Evolutionary conservation across 92 coral and sea anemone genomes (phyloP).

Genomic region (Metridium senile): DNA sequence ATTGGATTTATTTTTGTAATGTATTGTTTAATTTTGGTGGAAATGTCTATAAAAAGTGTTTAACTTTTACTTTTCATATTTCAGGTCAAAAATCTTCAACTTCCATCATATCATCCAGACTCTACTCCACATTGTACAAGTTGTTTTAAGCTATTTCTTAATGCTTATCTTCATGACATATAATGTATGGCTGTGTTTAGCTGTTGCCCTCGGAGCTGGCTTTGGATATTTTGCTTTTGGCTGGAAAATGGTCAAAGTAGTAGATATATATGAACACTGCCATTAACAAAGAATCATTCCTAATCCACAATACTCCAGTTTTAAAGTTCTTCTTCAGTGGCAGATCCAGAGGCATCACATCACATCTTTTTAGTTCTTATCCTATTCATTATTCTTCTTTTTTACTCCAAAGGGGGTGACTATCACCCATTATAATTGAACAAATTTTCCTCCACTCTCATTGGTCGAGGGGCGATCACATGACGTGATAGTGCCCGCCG

Average conservation of each 20-base stretch:
- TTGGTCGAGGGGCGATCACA: no score
- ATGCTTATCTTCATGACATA: conserved; percentile 98
- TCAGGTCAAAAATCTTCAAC: conserved; percentile 73
- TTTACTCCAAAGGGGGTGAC: no score
- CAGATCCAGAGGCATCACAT: background rate
- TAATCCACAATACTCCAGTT: background rate
- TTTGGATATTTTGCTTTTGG: conserved; percentile 92
- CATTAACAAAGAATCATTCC: conserved; percentile 46
- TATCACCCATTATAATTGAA: no score
- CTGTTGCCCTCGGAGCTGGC: conserved; percentile 92
- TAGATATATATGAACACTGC: conserved; percentile 96
- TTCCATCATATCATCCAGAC: conserved; percentile 87
- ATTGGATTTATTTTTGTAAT: no score
- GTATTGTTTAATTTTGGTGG: no score
- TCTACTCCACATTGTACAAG: conserved; percentile 83
- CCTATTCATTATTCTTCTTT: no score
- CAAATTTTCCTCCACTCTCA: no score
- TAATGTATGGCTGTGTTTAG: conserved; percentile 88
- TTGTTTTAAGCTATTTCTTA: conserved; percentile 89
- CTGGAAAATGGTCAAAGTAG: conserved; percentile 83
- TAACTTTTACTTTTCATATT: conserved; percentile 21
- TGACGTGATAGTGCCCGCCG: no score
- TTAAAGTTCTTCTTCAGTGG: background rate
- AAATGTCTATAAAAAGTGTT: no score
- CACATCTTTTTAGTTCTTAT: no score